Evolutionary conservation across 2,113 vertebrate genomes (phyloP), one percentile per base, ranked within the genome.

Genomic region (Gorilla gorilla): DNA sequence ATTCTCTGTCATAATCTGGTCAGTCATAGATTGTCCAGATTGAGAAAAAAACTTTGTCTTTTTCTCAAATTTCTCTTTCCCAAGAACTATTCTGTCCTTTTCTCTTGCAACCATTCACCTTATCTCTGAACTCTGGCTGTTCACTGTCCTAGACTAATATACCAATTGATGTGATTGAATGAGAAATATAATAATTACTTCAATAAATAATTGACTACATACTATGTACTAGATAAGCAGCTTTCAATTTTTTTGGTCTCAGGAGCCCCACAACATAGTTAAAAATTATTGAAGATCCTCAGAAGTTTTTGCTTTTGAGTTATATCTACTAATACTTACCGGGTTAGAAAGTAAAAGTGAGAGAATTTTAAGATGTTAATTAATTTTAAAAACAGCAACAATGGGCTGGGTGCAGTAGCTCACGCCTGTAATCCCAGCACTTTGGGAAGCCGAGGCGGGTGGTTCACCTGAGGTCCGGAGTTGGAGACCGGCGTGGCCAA

Each of bases 271-370:
- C 35, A 23, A 73, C 8, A 87, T 57, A 57, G n/a, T 94, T 91
- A 64, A 43, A 73, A 81, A 64, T 81, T 93, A 86, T 45, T 32
- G 81, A 86, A 32, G 55, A 38, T 13, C 45, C 35, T 38, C 45
- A 25, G 70, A 76, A 83, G 32, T 59, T 78, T 87, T 82, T 91
- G 66, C 64, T 94, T 83, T 14, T 78, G 9, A 27, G 7, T 68
- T 87, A 48, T 79, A 45, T 52, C 11, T 73, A 90, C n/a, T 70
- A 40, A 40, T 40, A 40, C 25, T 50, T 81, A 75, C 20, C 75
- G 35, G n/a, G 48, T 87, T 94, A 91, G 45, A 87, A 87, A 82
- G 8, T 79, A 86, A 94, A 96, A 85, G 22, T 23, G 43, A 43
- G 25, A 76, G 68, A 68, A 88, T 11, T 43, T 94, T 50, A 61